phyloP scores from a whole-genome alignment of 2,888 invertebrate genomes.

The Agonopterix arenella region DNA sequence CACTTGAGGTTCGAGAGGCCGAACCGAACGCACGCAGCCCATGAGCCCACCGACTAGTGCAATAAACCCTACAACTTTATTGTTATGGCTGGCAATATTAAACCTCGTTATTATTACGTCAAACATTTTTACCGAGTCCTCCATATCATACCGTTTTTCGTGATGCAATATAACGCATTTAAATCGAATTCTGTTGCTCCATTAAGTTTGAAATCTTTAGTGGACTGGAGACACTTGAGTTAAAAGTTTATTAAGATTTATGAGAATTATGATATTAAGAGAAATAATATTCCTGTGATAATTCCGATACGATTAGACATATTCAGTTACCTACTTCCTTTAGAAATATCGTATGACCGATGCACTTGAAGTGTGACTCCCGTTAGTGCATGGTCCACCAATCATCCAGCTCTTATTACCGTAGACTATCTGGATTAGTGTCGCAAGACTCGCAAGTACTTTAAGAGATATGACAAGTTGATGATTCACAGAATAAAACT shows the following conservation, averaged over 20 bases:
- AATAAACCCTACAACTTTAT: constrained; percentile 55
- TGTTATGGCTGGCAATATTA: constrained; percentile 41
- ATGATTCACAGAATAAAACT: no score
- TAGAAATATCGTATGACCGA: constrained; percentile 55
- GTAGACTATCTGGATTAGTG: neutral
- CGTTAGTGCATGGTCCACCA: constrained; percentile 62
- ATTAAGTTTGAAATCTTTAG: no score
- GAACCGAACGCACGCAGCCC: constrained; percentile 33
- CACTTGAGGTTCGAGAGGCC: constrained; percentile 42
- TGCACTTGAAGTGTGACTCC: constrained; percentile 60
- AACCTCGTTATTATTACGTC: constrained; percentile 38
- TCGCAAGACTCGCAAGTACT: no score
- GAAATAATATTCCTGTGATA: constrained; percentile 1
- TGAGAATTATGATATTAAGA: no score
- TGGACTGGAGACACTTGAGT: no score
- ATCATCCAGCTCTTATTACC: constrained; percentile 32
- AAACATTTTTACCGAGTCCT: constrained; percentile 21
- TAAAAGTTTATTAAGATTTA: no score
- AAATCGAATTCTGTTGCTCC: neutral
- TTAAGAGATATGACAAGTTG: no score
- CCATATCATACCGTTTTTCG: neutral
- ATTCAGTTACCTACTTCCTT: constrained; percentile 24
- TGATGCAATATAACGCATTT: neutral
- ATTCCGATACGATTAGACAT: constrained; percentile 5
- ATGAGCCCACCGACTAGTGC: constrained; percentile 34